These are phyloP conservation scores for Drosophila helvetica DNA, from an alignment of 2,888 invertebrate species.

Conservation along the genomic window DNA sequence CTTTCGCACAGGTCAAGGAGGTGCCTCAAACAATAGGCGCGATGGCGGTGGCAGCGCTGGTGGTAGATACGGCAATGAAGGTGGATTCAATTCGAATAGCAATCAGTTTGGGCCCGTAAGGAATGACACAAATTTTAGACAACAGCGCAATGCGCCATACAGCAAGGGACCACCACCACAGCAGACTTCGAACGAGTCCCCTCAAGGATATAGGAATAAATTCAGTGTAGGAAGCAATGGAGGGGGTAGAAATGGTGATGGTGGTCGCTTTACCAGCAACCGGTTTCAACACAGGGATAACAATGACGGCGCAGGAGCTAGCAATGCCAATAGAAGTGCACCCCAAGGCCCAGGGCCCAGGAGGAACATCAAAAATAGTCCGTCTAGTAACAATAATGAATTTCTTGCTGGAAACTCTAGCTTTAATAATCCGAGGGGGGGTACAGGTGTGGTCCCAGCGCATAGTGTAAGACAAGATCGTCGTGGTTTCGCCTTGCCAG, in stretches of 20 bases:
- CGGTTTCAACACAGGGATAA: conserved; percentile 40
- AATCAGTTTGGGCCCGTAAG: conserved; percentile 71
- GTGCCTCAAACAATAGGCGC: conserved; percentile 18
- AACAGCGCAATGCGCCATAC: conserved; percentile 73
- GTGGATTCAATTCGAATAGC: conserved; percentile 30
- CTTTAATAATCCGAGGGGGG: conserved; percentile 16
- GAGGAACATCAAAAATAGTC: conserved; percentile 52
- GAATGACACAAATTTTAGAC: conserved; percentile 65
- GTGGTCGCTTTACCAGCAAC: conserved; percentile 45
- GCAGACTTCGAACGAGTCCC: conserved; percentile 52
- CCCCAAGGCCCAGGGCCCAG: conserved; percentile 22
- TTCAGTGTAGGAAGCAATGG: conserved; percentile 43
- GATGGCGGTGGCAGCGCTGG: conserved; percentile 23
- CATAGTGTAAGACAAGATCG: conserved; percentile 76
- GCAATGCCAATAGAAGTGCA: conserved; percentile 12
- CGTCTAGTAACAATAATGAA: conserved; percentile 54
- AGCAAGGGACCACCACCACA: conserved; percentile 51
- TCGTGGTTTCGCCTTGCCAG: conserved; percentile 82
- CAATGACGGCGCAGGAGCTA: conserved; percentile 17
- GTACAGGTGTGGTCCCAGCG: conserved; percentile 1
- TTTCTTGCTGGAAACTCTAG: conserved; percentile 41
- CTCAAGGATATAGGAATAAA: conserved; percentile 58
- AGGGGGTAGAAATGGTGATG: conserved; percentile 9
- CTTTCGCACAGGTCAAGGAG: conserved; percentile 7
- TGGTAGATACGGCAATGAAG: conserved; percentile 31